Evolutionary conservation across 1,140 invertebrate genomes (phyloP).

Genomic region (Batillaria attramentaria): DNA sequence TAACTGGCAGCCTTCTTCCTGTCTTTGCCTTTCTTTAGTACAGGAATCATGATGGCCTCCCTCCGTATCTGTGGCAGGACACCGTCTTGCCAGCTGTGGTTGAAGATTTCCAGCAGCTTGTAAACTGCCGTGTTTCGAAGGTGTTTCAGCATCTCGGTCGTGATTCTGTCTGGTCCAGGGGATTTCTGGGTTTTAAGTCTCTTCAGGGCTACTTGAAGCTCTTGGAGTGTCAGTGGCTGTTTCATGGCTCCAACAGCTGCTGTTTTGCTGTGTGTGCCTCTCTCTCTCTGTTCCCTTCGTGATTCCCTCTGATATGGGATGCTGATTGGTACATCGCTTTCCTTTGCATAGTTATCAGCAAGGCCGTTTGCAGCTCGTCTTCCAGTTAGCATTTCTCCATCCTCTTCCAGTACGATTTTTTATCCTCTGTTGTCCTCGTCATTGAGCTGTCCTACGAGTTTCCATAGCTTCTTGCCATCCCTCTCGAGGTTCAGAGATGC

Average conservation of each 20-base stretch:
- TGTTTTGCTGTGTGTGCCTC: not conserved
- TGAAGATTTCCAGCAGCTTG: slow-evolving; percentile 36
- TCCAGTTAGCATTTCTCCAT: not conserved
- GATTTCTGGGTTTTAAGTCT: not conserved
- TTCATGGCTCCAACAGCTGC: not conserved
- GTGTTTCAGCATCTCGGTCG: slow-evolving; percentile 31
- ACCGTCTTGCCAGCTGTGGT: slow-evolving; percentile 31
- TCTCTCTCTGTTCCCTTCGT: not conserved
- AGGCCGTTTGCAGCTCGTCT: not conserved
- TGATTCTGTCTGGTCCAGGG: slow-evolving; percentile 31
- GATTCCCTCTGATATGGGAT: not conserved
- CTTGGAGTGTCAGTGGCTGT: not conserved
- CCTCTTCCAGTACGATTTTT: not conserved
- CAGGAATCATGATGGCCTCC: slow-evolving; percentile 24
- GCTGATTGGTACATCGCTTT: not conserved
- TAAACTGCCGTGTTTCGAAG: not conserved
- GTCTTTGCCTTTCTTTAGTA: slow-evolving; percentile 35
- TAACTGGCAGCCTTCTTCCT: slow-evolving; percentile 12
- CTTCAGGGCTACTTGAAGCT: not conserved
- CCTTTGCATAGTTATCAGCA: slow-evolving; percentile 1
- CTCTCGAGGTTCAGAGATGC: too few species aligned
- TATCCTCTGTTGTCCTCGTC: not conserved
- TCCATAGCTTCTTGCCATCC: too few species aligned
- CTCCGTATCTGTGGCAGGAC: slow-evolving; percentile 21
- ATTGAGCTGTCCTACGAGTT: too few species aligned